These are phyloP conservation scores for silkworm (Bombyx mori) DNA, from an alignment of 1,140 invertebrate genomes.

Conservation along the genomic window DNA sequence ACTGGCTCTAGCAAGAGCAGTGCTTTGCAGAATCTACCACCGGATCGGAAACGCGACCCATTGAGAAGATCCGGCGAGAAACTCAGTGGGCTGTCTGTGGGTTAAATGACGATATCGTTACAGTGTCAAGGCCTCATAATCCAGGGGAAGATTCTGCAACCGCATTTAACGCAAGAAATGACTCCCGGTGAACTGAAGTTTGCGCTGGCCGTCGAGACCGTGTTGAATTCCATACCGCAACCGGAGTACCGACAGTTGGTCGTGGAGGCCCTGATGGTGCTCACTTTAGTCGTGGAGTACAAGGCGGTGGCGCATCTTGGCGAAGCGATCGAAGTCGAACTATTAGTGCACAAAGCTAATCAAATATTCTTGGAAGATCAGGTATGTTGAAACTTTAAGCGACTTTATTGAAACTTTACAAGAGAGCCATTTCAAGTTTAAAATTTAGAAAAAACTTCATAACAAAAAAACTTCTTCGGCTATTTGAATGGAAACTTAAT, in stretches of 20 bases:
- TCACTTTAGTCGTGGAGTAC: constrained; percentile 92
- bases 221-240: constrained; percentile 96
- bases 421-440: too few relatives aligned
- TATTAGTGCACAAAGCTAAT: constrained; percentile 95
- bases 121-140: constrained; percentile 93
- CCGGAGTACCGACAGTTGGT: constrained; percentile 98
- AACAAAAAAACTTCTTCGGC: too few relatives aligned
- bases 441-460: too few relatives aligned
- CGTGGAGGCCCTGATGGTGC: constrained; percentile 97
- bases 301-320: constrained; percentile 84
- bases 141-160: constrained; percentile 89
- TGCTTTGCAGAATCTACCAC: too few relatives aligned
- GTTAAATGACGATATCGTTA: constrained; percentile 27
- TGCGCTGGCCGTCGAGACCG: constrained; percentile 97
- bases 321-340: constrained; percentile 91
- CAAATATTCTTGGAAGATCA: constrained; percentile 96
- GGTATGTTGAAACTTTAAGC: constrained; percentile 67
- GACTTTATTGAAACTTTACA: too few relatives aligned
- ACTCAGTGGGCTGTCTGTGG: too few relatives aligned
- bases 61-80: too few relatives aligned
- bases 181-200: constrained; percentile 98
- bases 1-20: too few relatives aligned
- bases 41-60: too few relatives aligned
- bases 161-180: constrained; percentile 97
- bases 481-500: too few relatives aligned